phyloP scores from a whole-genome alignment of 1,140 invertebrate species.

The Drosophila ogumai region DNA sequence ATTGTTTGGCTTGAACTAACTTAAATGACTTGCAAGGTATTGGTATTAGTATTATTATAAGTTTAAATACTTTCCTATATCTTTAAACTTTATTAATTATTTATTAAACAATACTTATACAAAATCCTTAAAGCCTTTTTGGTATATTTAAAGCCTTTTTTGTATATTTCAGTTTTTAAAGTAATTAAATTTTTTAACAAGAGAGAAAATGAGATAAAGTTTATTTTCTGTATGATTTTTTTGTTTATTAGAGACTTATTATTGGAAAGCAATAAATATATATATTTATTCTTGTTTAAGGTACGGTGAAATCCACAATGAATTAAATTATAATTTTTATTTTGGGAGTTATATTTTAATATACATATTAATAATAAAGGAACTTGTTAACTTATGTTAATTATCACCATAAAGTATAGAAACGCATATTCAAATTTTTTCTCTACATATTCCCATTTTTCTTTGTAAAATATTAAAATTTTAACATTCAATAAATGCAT shows the following conservation, averaged over 20 bases:
- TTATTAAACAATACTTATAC: too few species aligned
- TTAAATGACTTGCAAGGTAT: background rate
- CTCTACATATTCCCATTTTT: background rate
- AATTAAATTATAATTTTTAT: too few species aligned
- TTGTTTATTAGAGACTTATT: background rate
- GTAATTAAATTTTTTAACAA: background rate
- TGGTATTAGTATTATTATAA: background rate
- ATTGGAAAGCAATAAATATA: background rate
- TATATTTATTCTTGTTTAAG: background rate
- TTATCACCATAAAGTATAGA: background rate
- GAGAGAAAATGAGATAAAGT: background rate
- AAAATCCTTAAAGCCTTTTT: too few species aligned
- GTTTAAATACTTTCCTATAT: too few species aligned
- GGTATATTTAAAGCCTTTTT: too few species aligned
- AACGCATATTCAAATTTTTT: background rate
- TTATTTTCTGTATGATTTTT: background rate
- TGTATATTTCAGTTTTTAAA: background rate
- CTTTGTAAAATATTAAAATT: background rate
- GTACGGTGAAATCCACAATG: too few species aligned
- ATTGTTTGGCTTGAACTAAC: background rate
- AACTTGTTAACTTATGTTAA: background rate
- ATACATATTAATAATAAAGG: background rate
- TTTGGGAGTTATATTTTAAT: background rate
- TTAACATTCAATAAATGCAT: slow-evolving; percentile 21
- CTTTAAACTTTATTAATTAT: too few species aligned